Percentiles rank a stretch among this genome's conserved stretches.
phyloP scores from a whole-genome alignment of 1,140 invertebrate species.

The Pseudoatta argentina region DNA sequence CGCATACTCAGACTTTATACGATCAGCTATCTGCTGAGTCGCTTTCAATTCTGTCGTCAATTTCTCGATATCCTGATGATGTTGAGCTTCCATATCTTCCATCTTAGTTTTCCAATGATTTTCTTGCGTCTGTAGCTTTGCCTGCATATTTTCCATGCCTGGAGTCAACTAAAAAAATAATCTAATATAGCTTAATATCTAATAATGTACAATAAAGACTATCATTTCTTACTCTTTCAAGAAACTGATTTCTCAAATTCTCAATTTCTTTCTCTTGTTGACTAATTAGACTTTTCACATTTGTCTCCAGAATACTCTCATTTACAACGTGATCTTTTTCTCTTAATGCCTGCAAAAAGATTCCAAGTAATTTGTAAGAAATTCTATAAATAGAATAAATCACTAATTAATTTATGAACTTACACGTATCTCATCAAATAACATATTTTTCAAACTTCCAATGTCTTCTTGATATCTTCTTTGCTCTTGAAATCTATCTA shows the following conservation, averaged over 20 bases:
- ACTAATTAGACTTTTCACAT: conserved; percentile 76
- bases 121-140: conserved; percentile 83
- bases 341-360: conserved; percentile 59
- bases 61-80: conserved; percentile 82
- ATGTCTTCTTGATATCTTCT: conserved; percentile 83
- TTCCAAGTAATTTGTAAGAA: conserved; percentile 8
- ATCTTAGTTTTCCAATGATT: conserved; percentile 84
- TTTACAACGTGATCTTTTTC: conserved; percentile 62
- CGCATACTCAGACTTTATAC: conserved; percentile 81
- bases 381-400: neutral
- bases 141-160: conserved; percentile 82
- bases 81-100: conserved; percentile 82
- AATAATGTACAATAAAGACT: neutral
- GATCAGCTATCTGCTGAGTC: conserved; percentile 78
- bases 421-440: conserved; percentile 82
- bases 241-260: conserved; percentile 78
- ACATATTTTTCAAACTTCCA: conserved; percentile 76
- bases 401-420: conserved; percentile 12
- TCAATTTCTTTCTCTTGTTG: conserved; percentile 83
- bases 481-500: conserved; percentile 83
- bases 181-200: neutral
- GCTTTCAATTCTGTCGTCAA: conserved; percentile 81
- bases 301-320: conserved; percentile 71
- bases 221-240: conserved; percentile 72
- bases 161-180: conserved; percentile 74